phyloP scores from a whole-genome alignment of 2,888 invertebrate species.

The Spodoptera picta region DNA sequence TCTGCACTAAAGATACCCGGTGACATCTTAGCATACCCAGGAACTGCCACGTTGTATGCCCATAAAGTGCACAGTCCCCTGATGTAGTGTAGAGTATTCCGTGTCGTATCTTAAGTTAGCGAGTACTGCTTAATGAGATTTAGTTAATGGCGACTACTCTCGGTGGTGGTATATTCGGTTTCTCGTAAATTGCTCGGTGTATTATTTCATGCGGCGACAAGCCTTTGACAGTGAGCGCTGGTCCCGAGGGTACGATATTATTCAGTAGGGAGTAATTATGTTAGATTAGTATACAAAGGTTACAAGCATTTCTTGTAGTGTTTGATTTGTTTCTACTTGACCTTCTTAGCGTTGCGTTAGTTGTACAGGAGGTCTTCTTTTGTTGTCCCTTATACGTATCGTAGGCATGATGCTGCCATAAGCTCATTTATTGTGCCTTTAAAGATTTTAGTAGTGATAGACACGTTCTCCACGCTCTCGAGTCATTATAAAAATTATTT shows the following conservation, averaged over 20 bases:
- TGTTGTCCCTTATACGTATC: slow-evolving; percentile 69
- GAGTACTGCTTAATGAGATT: slow-evolving; percentile 26
- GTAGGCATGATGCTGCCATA: slow-evolving; percentile 80
- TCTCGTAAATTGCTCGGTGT: slow-evolving; percentile 29
- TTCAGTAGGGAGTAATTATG: slow-evolving; percentile 45
- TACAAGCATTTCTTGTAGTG: slow-evolving; percentile 78
- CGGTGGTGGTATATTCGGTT: slow-evolving; percentile 40
- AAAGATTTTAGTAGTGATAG: slow-evolving; percentile 65
- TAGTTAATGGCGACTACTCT: slow-evolving; percentile 16
- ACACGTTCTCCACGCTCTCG: slow-evolving; percentile 57
- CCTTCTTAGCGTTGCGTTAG: slow-evolving; percentile 63
- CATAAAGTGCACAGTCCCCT: slow-evolving; percentile 39
- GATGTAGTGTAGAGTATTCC: slow-evolving; percentile 11
- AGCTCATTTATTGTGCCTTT: slow-evolving; percentile 83
- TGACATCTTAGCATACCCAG: slow-evolving; percentile 21
- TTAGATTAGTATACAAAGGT: slow-evolving; percentile 65
- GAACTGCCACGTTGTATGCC: slow-evolving; percentile 34
- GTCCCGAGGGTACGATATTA: slow-evolving; percentile 40
- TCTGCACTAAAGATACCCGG: slow-evolving; percentile 15
- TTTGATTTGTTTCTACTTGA: slow-evolving; percentile 63
- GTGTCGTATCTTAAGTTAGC: slow-evolving; percentile 36
- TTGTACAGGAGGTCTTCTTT: slow-evolving; percentile 67
- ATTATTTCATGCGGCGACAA: slow-evolving; percentile 24
- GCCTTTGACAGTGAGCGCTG: slow-evolving; percentile 7
- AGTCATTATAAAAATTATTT: slow-evolving; percentile 39